Evolutionary conservation across 2,113 vertebrate species (phyloP).

Genomic region (Notiomystis cincta): DNA sequence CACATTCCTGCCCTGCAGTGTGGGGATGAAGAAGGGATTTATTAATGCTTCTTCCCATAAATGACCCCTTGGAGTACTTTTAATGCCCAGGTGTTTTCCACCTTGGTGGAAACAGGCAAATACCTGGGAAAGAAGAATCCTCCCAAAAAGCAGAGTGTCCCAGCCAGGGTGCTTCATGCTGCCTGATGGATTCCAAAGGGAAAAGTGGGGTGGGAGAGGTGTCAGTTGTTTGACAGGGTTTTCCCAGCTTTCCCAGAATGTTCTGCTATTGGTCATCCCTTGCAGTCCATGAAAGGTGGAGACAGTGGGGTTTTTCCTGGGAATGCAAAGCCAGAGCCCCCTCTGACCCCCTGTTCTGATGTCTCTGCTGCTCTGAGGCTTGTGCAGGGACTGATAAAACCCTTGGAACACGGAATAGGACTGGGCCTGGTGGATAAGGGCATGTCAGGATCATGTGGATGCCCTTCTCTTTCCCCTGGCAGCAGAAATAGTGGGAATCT

Average conservation of each 20-base stretch:
- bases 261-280: neutral
- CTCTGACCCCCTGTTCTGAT: neutral
- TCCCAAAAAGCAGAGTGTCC: neutral
- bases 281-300: neutral
- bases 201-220: neutral
- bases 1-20: fast-evolving
- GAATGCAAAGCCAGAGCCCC: neutral
- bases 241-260: neutral
- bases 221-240: neutral
- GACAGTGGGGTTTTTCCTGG: neutral
- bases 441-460: neutral
- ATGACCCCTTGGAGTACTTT: neutral
- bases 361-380: neutral
- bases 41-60: neutral
- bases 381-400: neutral
- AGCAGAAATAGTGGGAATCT: neutral
- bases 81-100: neutral
- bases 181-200: neutral
- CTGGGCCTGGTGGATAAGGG: neutral
- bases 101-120: neutral
- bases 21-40: neutral
- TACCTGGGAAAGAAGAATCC: neutral
- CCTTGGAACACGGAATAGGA: neutral
- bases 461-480: neutral
- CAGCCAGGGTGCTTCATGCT: neutral